Evolutionary conservation across 2,797 vertebrate species (phyloP).

Genomic region (Sarcoramphus papa): DNA sequence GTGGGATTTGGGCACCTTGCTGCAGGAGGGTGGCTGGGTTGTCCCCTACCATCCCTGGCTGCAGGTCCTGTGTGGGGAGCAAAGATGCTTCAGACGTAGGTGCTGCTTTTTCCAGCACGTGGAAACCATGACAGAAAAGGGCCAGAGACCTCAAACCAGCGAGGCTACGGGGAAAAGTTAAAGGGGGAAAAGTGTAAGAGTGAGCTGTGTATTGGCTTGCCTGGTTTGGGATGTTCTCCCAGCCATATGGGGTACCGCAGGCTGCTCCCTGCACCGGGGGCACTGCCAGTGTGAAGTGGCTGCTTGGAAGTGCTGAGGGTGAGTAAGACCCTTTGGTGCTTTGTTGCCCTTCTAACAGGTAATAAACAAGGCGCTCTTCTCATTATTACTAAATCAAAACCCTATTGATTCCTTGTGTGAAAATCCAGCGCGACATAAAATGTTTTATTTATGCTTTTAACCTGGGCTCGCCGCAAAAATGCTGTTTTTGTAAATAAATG

Average conservation of each 20-base stretch:
- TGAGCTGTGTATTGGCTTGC: background rate
- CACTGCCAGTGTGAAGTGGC: background rate
- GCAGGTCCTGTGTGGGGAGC: background rate
- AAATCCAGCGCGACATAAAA: background rate
- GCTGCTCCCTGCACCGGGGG: rapidly evolving
- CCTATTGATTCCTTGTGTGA: slow-evolving; percentile 23
- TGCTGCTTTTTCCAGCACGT: background rate
- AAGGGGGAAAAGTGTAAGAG: background rate
- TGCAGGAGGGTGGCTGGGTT: background rate
- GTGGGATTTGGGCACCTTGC: background rate
- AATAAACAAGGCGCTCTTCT: background rate
- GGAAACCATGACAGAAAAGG: background rate
- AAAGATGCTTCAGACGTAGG: background rate
- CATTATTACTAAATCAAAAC: slow-evolving; percentile 49
- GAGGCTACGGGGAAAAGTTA: background rate
- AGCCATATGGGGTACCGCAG: rapidly evolving
- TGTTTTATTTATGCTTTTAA: slow-evolving; percentile 42
- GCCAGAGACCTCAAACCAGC: background rate
- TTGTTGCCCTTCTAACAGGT: background rate
- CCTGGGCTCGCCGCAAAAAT: background rate
- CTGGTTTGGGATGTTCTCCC: background rate
- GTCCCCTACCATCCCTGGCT: background rate
- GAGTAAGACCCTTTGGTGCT: background rate
- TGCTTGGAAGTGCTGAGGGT: background rate
- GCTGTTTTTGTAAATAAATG: background rate